Conservation (phyloP, 2,797 vertebrate species). For the Sternarchorhynchus goeldii region DNA sequence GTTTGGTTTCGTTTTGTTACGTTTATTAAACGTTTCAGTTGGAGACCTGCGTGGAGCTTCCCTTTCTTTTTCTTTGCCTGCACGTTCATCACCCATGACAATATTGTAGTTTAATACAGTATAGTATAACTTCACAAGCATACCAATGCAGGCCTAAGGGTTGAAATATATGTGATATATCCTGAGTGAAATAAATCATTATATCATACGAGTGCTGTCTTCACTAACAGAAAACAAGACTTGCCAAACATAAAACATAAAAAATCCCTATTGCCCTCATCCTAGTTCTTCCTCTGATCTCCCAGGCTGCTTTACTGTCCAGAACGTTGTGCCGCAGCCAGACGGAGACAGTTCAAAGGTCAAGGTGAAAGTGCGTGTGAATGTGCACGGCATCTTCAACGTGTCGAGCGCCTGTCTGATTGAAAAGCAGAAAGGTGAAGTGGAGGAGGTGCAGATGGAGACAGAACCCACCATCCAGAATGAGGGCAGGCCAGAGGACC, state of each 20-base stretch:
- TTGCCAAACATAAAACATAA: background rate
- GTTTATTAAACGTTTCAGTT: no score
- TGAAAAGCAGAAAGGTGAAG: constrained; percentile 85
- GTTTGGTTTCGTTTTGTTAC: no score
- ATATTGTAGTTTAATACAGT: no score
- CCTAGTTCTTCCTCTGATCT: background rate
- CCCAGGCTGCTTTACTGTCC: constrained; percentile 86
- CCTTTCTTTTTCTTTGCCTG: no score
- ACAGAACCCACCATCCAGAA: constrained; percentile 82
- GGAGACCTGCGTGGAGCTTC: no score
- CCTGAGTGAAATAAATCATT: no score
- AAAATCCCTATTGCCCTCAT: constrained; percentile 5
- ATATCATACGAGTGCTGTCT: no score
- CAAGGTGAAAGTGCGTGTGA: constrained; percentile 93
- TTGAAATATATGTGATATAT: no score
- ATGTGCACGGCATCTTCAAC: constrained; percentile 91
- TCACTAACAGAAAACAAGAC: no score
- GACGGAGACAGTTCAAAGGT: constrained; percentile 93
- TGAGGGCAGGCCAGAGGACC: constrained; percentile 79
- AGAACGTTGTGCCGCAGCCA: constrained; percentile 87
- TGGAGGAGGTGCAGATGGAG: constrained; percentile 84
- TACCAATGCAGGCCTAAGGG: no score
- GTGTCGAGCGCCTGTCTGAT: constrained; percentile 90
- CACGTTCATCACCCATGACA: no score
- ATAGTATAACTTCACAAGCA: no score